These are phyloP conservation scores for Mizuhopecten yessoensis DNA, from an alignment of 1,140 invertebrate species.

Conservation along the genomic window DNA sequence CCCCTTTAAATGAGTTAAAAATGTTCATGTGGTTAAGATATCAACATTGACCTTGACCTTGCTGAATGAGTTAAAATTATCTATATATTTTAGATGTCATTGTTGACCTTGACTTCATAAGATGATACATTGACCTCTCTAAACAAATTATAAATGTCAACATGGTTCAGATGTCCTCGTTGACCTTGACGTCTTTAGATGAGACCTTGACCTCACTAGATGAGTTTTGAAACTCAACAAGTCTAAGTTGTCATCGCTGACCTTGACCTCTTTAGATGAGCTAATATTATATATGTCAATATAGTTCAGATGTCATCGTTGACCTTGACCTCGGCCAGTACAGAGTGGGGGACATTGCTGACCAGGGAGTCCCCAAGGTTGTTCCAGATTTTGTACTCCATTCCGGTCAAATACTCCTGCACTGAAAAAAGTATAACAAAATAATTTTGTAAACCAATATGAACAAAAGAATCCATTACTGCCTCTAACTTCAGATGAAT, in stretches of 20 bases:
- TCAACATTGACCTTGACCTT: too few relatives aligned
- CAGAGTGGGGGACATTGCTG: slow-evolving; percentile 59
- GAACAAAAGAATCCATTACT: too few relatives aligned
- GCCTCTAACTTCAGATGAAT: too few relatives aligned
- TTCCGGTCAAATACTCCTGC: slow-evolving; percentile 71
- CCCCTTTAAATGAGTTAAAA: too few relatives aligned
- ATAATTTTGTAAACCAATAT: too few relatives aligned
- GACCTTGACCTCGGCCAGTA: slow-evolving; percentile 45
- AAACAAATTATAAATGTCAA: not conserved
- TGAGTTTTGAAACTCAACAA: not conserved
- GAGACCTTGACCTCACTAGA: not conserved
- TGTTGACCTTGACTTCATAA: too few relatives aligned
- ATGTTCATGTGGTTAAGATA: too few relatives aligned
- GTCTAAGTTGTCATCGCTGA: not conserved
- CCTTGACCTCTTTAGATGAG: not conserved
- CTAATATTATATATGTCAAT: not conserved
- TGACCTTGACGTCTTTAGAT: not conserved
- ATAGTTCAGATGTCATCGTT: not conserved
- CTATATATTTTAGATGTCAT: too few relatives aligned
- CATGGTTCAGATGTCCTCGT: not conserved
- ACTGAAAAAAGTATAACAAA: slow-evolving; percentile 65
- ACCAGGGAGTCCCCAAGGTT: slow-evolving; percentile 75
- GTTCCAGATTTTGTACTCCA: slow-evolving; percentile 81
- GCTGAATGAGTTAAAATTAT: too few relatives aligned
- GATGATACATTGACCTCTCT: too few relatives aligned